Percentiles rank a stretch among this genome's conserved stretches.
phyloP scores from a whole-genome alignment of 2,113 vertebrate genomes.

The Equus przewalskii region DNA sequence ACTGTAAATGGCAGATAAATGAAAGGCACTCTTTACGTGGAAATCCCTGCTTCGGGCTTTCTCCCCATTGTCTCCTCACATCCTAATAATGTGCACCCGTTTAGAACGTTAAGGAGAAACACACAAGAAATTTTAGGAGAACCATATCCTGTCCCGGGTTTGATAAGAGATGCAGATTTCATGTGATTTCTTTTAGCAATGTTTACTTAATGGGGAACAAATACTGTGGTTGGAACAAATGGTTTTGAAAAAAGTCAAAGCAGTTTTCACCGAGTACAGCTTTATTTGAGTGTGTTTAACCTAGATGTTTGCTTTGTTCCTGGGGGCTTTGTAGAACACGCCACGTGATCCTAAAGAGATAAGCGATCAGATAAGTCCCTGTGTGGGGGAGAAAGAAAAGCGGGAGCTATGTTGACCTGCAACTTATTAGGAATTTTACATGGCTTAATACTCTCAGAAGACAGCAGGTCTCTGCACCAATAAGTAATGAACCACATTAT shows the following conservation, averaged over 20 bases:
- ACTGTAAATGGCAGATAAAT: background rate
- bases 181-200: slow-evolving; percentile 42
- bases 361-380: slow-evolving; percentile 32
- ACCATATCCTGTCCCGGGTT: background rate
- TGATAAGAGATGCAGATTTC: slow-evolving; percentile 64
- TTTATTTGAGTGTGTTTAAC: slow-evolving; percentile 69
- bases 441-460: too few relatives aligned
- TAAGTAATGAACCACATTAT: background rate
- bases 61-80: background rate
- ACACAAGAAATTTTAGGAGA: slow-evolving; percentile 45
- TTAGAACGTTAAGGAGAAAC: background rate
- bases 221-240: slow-evolving; percentile 54
- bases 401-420: background rate
- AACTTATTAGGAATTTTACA: background rate
- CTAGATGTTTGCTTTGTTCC: slow-evolving; percentile 78
- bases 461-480: background rate
- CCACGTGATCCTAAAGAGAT: slow-evolving; percentile 48
- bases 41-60: background rate
- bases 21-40: background rate
- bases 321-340: slow-evolving; percentile 71
- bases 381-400: background rate
- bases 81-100: background rate
- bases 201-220: slow-evolving; percentile 69
- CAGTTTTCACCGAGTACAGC: background rate
- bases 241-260: slow-evolving; percentile 68